Conservation (phyloP, 2,797 vertebrate species). For the Gallinago stenura region DNA sequence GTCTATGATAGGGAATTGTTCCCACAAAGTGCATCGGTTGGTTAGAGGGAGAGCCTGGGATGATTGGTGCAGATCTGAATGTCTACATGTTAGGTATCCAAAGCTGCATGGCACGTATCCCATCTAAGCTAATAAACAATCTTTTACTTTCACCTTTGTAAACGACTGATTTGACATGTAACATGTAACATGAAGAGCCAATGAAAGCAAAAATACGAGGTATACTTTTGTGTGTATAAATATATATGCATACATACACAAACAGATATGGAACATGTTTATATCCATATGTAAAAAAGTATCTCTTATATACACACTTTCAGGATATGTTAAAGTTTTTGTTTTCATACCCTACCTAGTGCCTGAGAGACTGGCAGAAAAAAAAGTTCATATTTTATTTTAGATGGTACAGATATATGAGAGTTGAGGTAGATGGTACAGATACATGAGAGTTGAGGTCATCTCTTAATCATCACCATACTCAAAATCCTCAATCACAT, state of each 20-base stretch:
- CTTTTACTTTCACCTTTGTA: accelerated
- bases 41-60: background rate
- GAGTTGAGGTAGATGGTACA: background rate
- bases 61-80: background rate
- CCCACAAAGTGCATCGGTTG: background rate
- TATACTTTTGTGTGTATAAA: background rate
- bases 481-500: background rate
- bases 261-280: background rate
- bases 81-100: background rate
- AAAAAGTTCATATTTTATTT: background rate
- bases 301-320: background rate
- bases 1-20: background rate
- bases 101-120: background rate
- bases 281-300: background rate
- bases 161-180: background rate
- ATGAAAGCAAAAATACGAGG: background rate
- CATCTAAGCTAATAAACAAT: background rate
- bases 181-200: background rate
- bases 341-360: background rate
- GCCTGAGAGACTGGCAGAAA: background rate
- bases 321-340: background rate
- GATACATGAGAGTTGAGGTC: background rate
- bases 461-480: background rate
- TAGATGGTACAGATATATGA: background rate
- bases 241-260: background rate